A percentile compares a stretch with the other conserved stretches of the same genome.
phyloP scores from a whole-genome alignment of 1,140 invertebrate species.

The Procambarus virginalis region DNA sequence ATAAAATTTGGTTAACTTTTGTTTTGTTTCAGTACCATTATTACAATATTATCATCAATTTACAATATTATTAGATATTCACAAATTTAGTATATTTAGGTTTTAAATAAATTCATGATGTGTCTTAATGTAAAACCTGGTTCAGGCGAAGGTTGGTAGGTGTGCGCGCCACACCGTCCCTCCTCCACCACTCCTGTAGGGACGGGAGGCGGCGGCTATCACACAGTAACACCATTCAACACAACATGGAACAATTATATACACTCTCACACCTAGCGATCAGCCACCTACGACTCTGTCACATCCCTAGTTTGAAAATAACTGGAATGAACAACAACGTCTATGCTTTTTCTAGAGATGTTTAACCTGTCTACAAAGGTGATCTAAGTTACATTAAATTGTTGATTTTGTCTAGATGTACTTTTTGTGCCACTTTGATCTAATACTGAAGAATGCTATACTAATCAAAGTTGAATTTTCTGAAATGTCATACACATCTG shows the following conservation, averaged over 20 bases:
- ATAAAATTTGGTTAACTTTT: neutral
- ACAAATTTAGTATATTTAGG: neutral
- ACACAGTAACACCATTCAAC: conserved; percentile 40
- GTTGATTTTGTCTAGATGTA: conserved; percentile 64
- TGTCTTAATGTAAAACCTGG: neutral
- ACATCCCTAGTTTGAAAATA: conserved; percentile 63
- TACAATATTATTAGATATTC: neutral
- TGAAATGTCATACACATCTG: conserved; percentile 42
- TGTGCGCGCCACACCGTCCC: neutral
- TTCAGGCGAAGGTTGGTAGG: neutral
- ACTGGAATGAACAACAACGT: conserved; percentile 63
- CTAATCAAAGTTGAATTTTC: conserved; percentile 60
- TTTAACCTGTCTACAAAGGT: conserved; percentile 63
- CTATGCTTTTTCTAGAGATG: conserved; percentile 50
- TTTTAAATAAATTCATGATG: neutral
- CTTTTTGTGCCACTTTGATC: conserved; percentile 63
- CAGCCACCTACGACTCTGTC: conserved; percentile 44
- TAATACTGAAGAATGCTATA: conserved; percentile 66
- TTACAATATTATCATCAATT: neutral
- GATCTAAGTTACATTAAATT: conserved; percentile 65
- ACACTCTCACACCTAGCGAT: conserved; percentile 63
- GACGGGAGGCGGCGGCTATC: too few relatives aligned
- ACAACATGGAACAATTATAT: conserved; percentile 68
- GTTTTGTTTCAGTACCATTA: too few relatives aligned
- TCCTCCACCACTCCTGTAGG: neutral